Percentiles rank a stretch among this genome's conserved stretches.
These are phyloP conservation scores for Globodera rostochiensis DNA, from an alignment of 1,140 invertebrate genomes.

Conservation along the genomic window DNA sequence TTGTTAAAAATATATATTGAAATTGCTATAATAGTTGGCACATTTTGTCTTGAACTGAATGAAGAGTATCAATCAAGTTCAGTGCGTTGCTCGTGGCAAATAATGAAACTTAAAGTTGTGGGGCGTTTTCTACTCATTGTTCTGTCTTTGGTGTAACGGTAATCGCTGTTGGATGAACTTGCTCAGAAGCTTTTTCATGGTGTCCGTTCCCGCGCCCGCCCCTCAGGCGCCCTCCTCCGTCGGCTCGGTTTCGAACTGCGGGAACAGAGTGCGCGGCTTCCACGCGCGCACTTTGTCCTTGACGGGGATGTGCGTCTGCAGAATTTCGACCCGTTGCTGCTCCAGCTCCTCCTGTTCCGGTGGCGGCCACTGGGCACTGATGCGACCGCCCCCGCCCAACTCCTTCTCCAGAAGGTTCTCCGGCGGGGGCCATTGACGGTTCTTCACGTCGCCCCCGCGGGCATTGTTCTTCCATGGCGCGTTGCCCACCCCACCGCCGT, in stretches of 20 bases:
- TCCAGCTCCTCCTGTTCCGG: slow-evolving; percentile 23
- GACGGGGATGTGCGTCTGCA: slow-evolving; percentile 26
- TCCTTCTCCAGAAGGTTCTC: slow-evolving; percentile 18
- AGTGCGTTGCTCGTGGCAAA: too few species aligned
- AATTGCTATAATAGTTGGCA: too few species aligned
- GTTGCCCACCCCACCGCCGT: slow-evolving; percentile 30
- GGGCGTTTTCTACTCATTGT: too few species aligned
- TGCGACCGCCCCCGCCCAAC: not conserved
- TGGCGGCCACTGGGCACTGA: slow-evolving; percentile 23
- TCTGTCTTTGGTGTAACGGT: too few species aligned
- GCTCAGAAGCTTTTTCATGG: too few species aligned
- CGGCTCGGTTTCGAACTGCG: not conserved
- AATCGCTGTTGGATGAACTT: too few species aligned
- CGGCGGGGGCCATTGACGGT: slow-evolving; percentile 41
- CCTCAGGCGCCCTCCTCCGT: not conserved
- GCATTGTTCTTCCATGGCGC: slow-evolving; percentile 38
- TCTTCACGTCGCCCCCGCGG: slow-evolving; percentile 39
- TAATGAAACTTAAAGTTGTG: too few species aligned
- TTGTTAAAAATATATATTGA: too few species aligned
- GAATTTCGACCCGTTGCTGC: slow-evolving; percentile 21
- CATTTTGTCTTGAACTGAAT: too few species aligned
- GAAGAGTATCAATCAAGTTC: too few species aligned
- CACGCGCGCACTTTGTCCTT: slow-evolving; percentile 9
- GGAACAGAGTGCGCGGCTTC: slow-evolving; percentile 1
- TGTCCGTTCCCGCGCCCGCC: not conserved